A percentile compares a stretch with the other conserved stretches of the same genome.
phyloP scores from a whole-genome alignment of 2,888 invertebrate species.

The Cephus sareptanus region DNA sequence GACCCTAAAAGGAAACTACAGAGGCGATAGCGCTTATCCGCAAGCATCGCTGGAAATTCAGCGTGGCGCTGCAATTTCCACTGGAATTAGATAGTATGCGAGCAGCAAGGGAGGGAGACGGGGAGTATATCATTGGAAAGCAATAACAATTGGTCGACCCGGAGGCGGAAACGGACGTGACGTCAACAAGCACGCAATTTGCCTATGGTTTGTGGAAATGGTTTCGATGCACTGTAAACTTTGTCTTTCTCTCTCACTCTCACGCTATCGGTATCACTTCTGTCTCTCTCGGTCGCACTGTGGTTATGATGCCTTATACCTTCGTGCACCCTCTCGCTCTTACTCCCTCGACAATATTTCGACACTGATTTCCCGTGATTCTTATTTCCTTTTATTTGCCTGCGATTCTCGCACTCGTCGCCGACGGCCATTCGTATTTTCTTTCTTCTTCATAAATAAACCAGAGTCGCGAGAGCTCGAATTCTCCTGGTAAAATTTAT shows the following conservation, averaged over 20 bases:
- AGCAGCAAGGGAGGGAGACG: too few relatives aligned
- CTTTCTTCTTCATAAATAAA: too few relatives aligned
- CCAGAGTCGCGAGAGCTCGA: too few relatives aligned
- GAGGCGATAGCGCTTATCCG: too few relatives aligned
- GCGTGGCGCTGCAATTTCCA: too few relatives aligned
- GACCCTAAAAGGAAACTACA: too few relatives aligned
- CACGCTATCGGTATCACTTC: background rate
- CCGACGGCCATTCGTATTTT: too few relatives aligned
- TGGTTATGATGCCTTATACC: background rate
- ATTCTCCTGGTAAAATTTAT: too few relatives aligned
- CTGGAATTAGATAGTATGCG: too few relatives aligned
- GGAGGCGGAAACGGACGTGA: constrained; percentile 52
- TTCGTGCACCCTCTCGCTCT: background rate
- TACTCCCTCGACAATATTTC: background rate
- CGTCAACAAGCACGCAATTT: constrained; percentile 57
- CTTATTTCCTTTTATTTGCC: too few relatives aligned
- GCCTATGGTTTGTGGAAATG: constrained; percentile 43
- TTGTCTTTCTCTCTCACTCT: constrained; percentile 18
- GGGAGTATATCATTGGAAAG: constrained; percentile 40
- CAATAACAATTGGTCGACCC: constrained; percentile 53
- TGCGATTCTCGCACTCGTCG: too few relatives aligned
- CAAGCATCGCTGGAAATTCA: too few relatives aligned
- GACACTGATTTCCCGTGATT: background rate
- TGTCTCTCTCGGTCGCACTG: background rate
- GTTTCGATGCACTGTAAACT: constrained; percentile 29